These are phyloP conservation scores for Venusia cambrica DNA, from an alignment of 2,888 invertebrate genomes.

Conservation along the genomic window DNA sequence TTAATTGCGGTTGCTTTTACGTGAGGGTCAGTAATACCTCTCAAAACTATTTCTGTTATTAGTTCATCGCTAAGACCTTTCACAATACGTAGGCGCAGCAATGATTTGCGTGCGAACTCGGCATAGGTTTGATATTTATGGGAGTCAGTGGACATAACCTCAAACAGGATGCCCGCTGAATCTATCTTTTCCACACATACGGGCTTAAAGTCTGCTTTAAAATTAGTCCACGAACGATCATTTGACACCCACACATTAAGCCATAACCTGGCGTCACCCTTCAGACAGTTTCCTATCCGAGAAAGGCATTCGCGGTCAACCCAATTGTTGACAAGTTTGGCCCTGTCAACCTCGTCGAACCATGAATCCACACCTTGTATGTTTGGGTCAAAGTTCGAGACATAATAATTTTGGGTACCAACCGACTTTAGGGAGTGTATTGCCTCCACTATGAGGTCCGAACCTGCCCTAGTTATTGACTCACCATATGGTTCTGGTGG, in stretches of 20 bases:
- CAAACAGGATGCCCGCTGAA: constrained; percentile 15
- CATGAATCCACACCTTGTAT: constrained; percentile 18
- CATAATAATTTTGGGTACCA: too few species aligned
- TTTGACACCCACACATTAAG: constrained; percentile 18
- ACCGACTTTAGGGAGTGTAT: too few species aligned
- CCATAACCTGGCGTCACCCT: constrained; percentile 20
- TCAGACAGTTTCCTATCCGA: constrained; percentile 12
- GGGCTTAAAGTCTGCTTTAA: constrained; percentile 15
- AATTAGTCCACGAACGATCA: constrained; percentile 22
- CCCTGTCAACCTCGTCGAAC: constrained; percentile 22
- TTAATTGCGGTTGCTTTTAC: constrained; percentile 8
- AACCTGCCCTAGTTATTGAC: too few species aligned
- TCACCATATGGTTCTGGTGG: too few species aligned
- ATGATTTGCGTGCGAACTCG: constrained; percentile 15
- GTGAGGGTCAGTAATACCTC: constrained; percentile 9
- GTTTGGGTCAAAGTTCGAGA: constrained; percentile 20
- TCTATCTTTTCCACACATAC: constrained; percentile 13
- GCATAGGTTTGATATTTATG: constrained; percentile 17
- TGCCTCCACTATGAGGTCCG: too few species aligned
- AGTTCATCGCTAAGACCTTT: constrained; percentile 8
- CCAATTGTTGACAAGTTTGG: constrained; percentile 2
- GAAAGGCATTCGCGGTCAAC: constrained; percentile 7
- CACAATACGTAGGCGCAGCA: constrained; percentile 7
- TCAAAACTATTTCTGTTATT: background rate
- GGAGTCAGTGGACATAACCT: constrained; percentile 16